Conservation (phyloP, 2,797 vertebrate species). For the Arnoldichthys spilopterus region DNA sequence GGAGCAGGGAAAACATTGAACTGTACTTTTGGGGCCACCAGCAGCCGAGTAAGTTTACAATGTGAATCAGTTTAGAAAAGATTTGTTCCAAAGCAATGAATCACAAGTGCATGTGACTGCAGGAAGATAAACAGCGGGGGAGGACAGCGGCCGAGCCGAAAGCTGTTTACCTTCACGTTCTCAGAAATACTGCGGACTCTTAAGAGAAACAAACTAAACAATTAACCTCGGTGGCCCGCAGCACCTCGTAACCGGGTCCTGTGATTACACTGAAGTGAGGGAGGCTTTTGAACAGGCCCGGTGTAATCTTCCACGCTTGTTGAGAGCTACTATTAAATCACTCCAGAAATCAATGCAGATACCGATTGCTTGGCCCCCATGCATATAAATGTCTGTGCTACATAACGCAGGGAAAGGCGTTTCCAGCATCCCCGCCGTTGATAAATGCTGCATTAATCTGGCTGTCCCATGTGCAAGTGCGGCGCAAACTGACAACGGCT, state of each 20-base stretch:
- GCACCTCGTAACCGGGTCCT: constrained; percentile 31
- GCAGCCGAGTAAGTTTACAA: no score
- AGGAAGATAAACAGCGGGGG: constrained; percentile 20
- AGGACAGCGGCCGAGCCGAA: constrained; percentile 4
- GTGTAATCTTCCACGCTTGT: constrained; percentile 64
- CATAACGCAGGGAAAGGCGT: constrained; percentile 45
- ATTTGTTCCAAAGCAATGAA: neutral
- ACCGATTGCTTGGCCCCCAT: constrained; percentile 60
- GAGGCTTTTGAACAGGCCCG: constrained; percentile 62
- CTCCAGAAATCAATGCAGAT: constrained; percentile 72
- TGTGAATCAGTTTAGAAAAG: no score
- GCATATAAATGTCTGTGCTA: constrained; percentile 48
- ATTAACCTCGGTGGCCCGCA: constrained; percentile 50
- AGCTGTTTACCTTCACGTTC: constrained; percentile 43
- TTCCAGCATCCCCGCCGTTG: constrained; percentile 37
- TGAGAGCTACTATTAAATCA: constrained; percentile 74
- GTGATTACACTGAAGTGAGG: constrained; percentile 41
- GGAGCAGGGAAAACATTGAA: no score
- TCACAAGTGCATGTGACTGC: neutral
- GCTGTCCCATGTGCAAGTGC: constrained; percentile 45
- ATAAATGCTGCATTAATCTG: constrained; percentile 58
- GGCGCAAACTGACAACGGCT: constrained; percentile 47
- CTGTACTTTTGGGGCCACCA: no score
- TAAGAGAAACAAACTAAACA: constrained; percentile 51
- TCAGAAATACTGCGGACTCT: constrained; percentile 41